Percentiles rank a stretch among this genome's conserved stretches.
These are phyloP conservation scores for Mus pahari DNA, from an alignment of 2,113 vertebrate species.

Conservation along the genomic window DNA sequence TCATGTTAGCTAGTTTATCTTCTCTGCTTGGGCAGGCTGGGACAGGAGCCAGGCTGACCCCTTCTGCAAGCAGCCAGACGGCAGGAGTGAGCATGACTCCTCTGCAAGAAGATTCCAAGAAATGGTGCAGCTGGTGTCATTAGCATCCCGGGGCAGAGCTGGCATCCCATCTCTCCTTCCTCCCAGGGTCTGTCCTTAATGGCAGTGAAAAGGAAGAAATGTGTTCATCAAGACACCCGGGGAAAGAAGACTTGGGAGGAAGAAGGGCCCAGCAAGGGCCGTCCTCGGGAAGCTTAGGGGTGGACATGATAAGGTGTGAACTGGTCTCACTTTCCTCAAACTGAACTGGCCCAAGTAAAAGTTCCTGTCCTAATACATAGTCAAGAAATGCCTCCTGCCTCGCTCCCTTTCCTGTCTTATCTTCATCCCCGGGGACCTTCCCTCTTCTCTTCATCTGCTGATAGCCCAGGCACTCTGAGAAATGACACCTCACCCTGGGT, in stretches of 20 bases:
- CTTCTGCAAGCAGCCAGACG: background rate
- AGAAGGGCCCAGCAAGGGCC: too few species aligned
- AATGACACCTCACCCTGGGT: fast-evolving
- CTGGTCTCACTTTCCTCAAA: fast-evolving
- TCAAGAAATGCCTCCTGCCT: background rate
- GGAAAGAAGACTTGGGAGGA: background rate
- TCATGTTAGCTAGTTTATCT: background rate
- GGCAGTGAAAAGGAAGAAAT: fast-evolving
- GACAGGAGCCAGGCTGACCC: background rate
- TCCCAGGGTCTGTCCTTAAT: background rate
- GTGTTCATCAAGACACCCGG: background rate
- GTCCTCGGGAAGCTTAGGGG: fast-evolving
- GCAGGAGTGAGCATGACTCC: background rate
- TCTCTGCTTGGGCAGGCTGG: background rate
- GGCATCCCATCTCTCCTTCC: background rate
- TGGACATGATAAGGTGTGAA: fast-evolving
- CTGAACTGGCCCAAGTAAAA: background rate
- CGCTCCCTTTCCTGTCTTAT: fast-evolving
- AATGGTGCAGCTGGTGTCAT: background rate
- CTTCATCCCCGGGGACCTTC: fast-evolving
- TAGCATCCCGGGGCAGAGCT: background rate
- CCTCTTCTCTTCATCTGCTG: background rate
- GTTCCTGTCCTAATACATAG: background rate
- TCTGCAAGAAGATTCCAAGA: background rate
- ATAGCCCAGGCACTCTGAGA: background rate